Evolutionary conservation across 2,797 vertebrate species (phyloP).

Genomic region (Neopelma chrysocephalum): DNA sequence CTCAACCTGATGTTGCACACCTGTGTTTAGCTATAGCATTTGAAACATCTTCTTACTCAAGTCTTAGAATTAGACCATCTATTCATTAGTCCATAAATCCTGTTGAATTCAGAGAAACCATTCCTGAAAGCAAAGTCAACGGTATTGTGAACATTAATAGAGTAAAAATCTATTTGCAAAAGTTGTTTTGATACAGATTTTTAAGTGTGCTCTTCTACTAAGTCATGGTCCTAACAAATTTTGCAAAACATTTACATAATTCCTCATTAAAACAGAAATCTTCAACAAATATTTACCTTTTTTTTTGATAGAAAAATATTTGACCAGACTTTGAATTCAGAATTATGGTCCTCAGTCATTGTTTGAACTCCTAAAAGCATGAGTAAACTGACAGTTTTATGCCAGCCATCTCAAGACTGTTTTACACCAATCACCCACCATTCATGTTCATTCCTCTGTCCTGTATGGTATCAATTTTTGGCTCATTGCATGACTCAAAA

Average conservation of each 20-base stretch:
- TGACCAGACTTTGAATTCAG: background rate
- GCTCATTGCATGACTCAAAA: background rate
- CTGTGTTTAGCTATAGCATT: background rate
- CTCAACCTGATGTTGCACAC: background rate
- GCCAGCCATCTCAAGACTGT: background rate
- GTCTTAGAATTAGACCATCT: background rate
- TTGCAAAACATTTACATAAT: background rate
- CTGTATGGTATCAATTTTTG: background rate
- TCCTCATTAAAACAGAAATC: background rate
- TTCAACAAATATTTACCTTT: background rate
- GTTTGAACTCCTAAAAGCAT: background rate
- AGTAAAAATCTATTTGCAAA: background rate
- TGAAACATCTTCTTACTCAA: background rate
- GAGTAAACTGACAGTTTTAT: background rate
- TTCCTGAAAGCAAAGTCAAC: background rate
- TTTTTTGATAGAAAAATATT: background rate
- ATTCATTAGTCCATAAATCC: background rate
- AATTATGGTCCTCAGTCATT: background rate
- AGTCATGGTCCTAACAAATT: background rate
- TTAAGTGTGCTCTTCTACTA: background rate
- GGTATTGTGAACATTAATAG: background rate
- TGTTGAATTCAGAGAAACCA: background rate
- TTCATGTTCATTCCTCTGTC: background rate
- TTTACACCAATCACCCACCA: background rate
- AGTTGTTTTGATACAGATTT: background rate